Conservation (phyloP, 2,113 vertebrate species). For the Hylia prasina region DNA sequence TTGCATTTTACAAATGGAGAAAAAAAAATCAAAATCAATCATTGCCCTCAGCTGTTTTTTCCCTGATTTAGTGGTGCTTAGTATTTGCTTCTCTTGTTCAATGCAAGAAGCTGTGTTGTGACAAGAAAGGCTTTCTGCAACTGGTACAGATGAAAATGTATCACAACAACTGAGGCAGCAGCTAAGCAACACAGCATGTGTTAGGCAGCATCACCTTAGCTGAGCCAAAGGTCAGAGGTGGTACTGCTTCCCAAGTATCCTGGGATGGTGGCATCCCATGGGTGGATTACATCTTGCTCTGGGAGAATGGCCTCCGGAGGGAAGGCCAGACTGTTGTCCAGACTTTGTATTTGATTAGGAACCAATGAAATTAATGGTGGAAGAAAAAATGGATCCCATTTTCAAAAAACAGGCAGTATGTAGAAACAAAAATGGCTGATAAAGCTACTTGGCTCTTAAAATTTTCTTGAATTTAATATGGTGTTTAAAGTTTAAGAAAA, state of each 20-base stretch:
- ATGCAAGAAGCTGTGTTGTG: not conserved
- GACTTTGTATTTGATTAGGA: not conserved
- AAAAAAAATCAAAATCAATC: not conserved
- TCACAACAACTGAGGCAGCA: not conserved
- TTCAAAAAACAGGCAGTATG: not conserved
- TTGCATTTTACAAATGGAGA: not conserved
- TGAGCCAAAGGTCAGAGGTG: not conserved
- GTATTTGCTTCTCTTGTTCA: not conserved
- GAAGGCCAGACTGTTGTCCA: not conserved
- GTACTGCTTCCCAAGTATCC: not conserved
- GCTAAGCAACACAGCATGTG: not conserved
- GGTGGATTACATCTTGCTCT: not conserved
- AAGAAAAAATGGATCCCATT: not conserved
- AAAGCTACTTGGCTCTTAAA: not conserved
- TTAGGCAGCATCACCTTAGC: not conserved
- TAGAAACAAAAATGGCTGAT: not conserved
- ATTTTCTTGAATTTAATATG: not conserved
- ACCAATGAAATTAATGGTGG: not conserved
- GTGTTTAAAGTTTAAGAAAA: not conserved
- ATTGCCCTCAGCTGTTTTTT: not conserved
- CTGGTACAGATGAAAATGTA: not conserved
- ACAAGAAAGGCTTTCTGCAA: not conserved
- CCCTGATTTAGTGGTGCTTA: not conserved
- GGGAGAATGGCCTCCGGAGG: not conserved
- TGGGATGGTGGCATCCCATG: not conserved